phyloP scores from a whole-genome alignment of 2,113 vertebrate species.

The Pica pica region DNA sequence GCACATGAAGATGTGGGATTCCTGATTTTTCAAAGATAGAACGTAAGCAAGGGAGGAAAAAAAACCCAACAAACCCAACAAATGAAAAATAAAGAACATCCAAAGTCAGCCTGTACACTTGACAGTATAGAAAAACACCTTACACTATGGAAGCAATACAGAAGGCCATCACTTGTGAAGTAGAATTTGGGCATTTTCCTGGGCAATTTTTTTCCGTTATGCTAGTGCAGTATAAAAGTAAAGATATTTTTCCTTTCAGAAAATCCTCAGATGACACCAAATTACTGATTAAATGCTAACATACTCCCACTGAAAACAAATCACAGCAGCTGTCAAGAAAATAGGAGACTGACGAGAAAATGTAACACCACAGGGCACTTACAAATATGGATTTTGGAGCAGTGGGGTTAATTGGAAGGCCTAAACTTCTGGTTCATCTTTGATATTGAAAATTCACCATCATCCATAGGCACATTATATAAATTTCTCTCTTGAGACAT shows the following conservation, averaged over 20 bases:
- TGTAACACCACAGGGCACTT: neutral
- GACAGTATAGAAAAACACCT: neutral
- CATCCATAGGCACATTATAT: neutral
- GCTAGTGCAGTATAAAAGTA: neutral
- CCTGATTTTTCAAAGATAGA: neutral
- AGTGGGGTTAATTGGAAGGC: neutral
- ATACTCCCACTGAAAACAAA: neutral
- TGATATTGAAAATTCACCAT: neutral
- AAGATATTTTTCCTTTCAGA: neutral
- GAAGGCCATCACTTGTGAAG: neutral
- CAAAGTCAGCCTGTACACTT: neutral
- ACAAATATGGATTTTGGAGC: neutral
- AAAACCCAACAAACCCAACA: fast-evolving
- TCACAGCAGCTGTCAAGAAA: neutral
- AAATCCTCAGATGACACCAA: neutral
- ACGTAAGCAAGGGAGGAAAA: fast-evolving
- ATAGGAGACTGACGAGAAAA: neutral
- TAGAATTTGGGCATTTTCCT: neutral
- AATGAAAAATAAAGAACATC: too few species aligned
- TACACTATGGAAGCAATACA: neutral
- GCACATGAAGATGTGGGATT: neutral
- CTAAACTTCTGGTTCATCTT: neutral
- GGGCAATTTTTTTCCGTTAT: neutral
- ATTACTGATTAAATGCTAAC: neutral
- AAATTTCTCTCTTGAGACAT: neutral